Base-by-base conservation (phyloP, 1,140 invertebrate genomes). In the Tetramorium simillimum region DNA sequence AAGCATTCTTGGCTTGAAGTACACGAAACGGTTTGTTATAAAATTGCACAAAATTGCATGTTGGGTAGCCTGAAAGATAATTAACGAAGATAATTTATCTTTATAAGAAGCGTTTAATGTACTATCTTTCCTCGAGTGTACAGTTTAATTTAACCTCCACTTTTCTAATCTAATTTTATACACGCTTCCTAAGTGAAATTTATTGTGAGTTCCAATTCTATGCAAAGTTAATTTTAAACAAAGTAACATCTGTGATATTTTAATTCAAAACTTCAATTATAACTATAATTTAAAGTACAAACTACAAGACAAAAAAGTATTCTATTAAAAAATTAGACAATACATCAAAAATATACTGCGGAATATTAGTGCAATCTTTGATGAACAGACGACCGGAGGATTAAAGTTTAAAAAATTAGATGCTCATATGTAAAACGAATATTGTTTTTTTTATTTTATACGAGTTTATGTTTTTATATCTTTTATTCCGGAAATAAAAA, bases 111-210 rank as follows among this genome's bases (percentile, higher is more conserved):
- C 9, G 28, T 51, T 72, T 51, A 70, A 70, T 21, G 43, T 51
- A 24, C 69, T 72, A 72, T 72, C 69, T 72, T 70, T 72, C 24
- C 69, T 72, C 51, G 21, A 72, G 69, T 51, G 24, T 24, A 51
- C 43, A 72, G 69, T 49, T 72, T 49, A 72, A 46, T 72, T 72
- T 72, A 51, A 72, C 43, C 43, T 49, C 21, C 43, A 72, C 43
- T 49, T 72, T 72, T 72, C 69, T 72, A 72, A 72, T 72, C 69
- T 72, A 72, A 72, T 72, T 72, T 72, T 72, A 49, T 72, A 72
- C 24, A 51, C 65, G 21, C 46, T 72, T 72, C 24, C 69, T 51
- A 51, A 72, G 24, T 72, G 16, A 24, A 49, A 49, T 72, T 72
- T 46, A 72, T 70, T 70, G 21, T 49, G 3, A 49, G 21, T 72